phyloP scores from a whole-genome alignment of 2,888 invertebrate species.

The Andricus curvator region DNA sequence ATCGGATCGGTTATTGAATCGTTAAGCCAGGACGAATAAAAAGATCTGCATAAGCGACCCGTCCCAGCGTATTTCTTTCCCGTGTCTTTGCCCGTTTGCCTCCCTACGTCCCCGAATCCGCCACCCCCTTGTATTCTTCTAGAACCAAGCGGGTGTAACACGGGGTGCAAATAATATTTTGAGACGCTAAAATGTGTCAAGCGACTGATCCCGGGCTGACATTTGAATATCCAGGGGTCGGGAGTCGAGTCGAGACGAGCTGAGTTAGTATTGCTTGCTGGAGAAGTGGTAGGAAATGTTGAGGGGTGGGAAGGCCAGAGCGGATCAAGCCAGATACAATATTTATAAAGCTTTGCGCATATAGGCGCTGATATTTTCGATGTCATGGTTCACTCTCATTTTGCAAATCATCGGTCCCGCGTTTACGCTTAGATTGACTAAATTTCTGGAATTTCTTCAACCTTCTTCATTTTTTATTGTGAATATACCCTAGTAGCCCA shows the following conservation, averaged over 20 bases:
- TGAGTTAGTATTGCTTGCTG: conserved; percentile 41
- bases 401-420: neutral
- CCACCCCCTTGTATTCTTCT: conserved; percentile 38
- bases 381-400: neutral
- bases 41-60: conserved; percentile 68
- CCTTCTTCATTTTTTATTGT: too few species aligned
- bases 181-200: conserved; percentile 77
- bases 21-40: conserved; percentile 75
- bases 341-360: conserved; percentile 66
- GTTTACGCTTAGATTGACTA: neutral
- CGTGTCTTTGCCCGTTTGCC: conserved; percentile 30
- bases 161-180: conserved; percentile 76
- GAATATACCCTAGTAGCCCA: too few species aligned
- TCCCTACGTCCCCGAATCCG: conserved; percentile 14
- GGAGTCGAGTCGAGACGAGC: conserved; percentile 44
- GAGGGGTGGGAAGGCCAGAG: conserved; percentile 41
- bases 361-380: conserved; percentile 21
- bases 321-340: conserved; percentile 58
- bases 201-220: conserved; percentile 74
- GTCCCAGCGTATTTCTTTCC: conserved; percentile 45
- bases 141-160: conserved; percentile 51
- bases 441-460: neutral
- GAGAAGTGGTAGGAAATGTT: conserved; percentile 27
- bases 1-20: conserved; percentile 77
- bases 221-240: conserved; percentile 73